Evolutionary conservation across 2,113 vertebrate genomes (phyloP).

Genomic region (Chionomys nivalis): DNA sequence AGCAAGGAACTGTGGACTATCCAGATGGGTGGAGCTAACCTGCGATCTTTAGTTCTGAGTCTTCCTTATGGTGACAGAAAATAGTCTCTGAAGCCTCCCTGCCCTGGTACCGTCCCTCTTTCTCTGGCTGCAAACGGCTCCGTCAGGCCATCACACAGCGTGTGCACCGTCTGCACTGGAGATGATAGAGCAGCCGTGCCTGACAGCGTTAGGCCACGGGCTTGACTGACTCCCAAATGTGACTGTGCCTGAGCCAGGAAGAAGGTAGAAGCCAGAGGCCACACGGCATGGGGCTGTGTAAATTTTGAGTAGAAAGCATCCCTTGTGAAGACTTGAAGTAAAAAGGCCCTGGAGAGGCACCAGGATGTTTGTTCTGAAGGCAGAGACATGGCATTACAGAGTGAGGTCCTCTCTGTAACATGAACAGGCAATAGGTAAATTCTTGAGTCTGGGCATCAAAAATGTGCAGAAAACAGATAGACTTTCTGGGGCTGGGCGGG

Average conservation of each 20-base stretch:
- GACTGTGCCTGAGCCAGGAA: not conserved
- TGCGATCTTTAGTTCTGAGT: not conserved
- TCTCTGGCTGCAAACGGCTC: not conserved
- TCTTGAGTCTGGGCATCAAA: not conserved
- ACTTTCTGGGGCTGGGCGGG: not conserved
- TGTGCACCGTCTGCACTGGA: not conserved
- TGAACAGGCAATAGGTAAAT: not conserved
- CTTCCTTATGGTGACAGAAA: not conserved
- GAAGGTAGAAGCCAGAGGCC: not conserved
- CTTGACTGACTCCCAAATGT: not conserved
- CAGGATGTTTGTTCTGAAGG: not conserved
- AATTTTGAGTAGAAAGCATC: not conserved
- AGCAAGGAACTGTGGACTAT: not conserved
- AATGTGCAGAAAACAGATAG: not conserved
- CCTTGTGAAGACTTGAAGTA: not conserved
- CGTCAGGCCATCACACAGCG: not conserved
- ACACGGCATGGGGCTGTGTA: not conserved
- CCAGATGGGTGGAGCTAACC: not conserved
- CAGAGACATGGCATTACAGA: not conserved
- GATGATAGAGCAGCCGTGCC: not conserved
- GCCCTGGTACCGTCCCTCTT: not conserved
- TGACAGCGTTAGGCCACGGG: not conserved
- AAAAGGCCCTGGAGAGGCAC: not conserved
- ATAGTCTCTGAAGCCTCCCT: not conserved
- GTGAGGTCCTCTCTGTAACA: rapidly evolving